Evolutionary conservation across 2,888 invertebrate genomes (phyloP).

Genomic region (Pachycephus smyrnensis): DNA sequence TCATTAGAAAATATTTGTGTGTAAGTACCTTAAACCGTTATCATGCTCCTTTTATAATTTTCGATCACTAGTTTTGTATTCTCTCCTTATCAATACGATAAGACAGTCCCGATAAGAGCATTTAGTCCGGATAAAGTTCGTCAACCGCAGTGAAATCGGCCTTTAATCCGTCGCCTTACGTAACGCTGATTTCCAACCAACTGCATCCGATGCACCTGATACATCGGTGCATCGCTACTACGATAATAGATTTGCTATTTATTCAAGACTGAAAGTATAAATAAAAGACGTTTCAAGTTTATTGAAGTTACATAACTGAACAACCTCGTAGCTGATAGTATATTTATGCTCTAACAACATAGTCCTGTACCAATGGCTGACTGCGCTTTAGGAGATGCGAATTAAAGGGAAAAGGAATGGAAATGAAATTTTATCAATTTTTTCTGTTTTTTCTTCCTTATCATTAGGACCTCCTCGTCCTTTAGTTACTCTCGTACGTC

Average conservation of each 20-base stretch:
- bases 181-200: neutral
- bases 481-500: neutral
- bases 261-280: constrained; percentile 45
- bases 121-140: neutral
- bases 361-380: neutral
- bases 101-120: neutral
- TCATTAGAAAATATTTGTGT: neutral
- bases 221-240: neutral
- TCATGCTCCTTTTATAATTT: constrained; percentile 17
- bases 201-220: neutral
- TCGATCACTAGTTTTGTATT: neutral
- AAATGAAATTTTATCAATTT: constrained; percentile 14
- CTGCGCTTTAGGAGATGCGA: neutral
- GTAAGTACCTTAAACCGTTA: neutral
- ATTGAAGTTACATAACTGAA: neutral
- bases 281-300: constrained; percentile 30
- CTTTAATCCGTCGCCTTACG: neutral
- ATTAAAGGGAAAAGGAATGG: neutral
- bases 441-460: constrained; percentile 10
- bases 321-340: neutral
- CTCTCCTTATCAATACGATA: neutral
- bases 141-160: neutral
- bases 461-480: neutral
- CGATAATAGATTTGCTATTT: constrained; percentile 26
- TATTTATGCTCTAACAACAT: neutral